Evolutionary conservation across 2,113 vertebrate species (phyloP), one percentile per base, ranked within the genome.

Genomic region (Cnemophilus loriae): DNA sequence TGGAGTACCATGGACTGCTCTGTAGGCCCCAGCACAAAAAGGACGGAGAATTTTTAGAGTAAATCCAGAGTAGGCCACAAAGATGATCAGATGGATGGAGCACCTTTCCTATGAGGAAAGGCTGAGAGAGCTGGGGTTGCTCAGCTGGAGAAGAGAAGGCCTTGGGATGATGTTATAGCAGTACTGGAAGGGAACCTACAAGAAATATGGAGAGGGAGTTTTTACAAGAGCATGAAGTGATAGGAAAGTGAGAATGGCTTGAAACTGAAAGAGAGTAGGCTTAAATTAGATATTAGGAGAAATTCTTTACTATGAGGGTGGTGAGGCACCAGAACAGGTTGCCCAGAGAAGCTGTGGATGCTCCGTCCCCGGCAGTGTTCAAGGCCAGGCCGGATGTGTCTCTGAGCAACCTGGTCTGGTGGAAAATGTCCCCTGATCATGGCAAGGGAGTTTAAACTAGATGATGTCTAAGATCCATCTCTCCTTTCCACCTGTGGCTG

Each of bases 31-130:
- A 47, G 69, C 41, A 64, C 4, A 47, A 56, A 64, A 65, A 64
- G 6, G 50, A 47, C 2, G 3, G 0, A 2, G 59, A 47, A 4
- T 14, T 64, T 55, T n/a, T 64, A 28, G 5, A 55, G 7, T 18
- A 47, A 84, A 64, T 64, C 41, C n/a, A 47, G 69, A 41, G 41
- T 6, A 39, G 23, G 10, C 18, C n/a, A 24, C 28, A 41, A 56
- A 56, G 23, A 16, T n/a, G 28, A 47, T 47, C n/a, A 64, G 69
- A n/a, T 5, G 15, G 18, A 47, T 28, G 41, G 12, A 55, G 15
- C 15, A 33, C 23, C 21, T 42, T 28, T 35, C 56, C 13, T 42
- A 5, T 52, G 20, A 61, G 16, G 32, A 61, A 35, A 50, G 32
- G 37, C 20, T 52, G 26, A 52, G 56, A 52, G 8, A 44, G 10